Evolutionary conservation across 2,888 invertebrate species (phyloP).

Genomic region (Lamellibrachia satsuma): DNA sequence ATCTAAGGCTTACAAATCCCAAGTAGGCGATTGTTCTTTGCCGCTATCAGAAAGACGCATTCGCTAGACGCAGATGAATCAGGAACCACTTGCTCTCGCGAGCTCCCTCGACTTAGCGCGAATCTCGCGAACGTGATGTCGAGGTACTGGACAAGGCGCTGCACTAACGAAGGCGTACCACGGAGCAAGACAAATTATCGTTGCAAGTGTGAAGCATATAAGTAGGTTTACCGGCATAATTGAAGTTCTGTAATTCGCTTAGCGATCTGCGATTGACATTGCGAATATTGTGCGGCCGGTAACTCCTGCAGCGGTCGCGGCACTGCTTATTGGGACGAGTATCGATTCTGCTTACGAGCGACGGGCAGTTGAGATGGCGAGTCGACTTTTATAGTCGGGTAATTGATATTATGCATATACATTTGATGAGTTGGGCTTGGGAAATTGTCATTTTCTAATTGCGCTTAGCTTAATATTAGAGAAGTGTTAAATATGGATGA

Average conservation of each 20-base stretch:
- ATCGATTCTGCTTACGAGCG: background rate
- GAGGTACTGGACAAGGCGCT: background rate
- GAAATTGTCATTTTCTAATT: background rate
- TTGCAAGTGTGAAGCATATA: background rate
- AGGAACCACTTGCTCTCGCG: background rate
- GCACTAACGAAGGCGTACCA: background rate
- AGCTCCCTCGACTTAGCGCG: background rate
- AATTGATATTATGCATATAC: slow-evolving; percentile 7
- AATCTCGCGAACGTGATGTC: background rate
- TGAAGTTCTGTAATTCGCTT: background rate
- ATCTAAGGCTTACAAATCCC: background rate
- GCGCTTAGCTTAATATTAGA: background rate
- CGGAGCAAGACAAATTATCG: background rate
- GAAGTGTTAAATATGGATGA: too few relatives aligned
- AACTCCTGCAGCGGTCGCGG: background rate
- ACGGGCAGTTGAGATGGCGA: background rate
- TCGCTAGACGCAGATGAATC: background rate
- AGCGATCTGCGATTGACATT: background rate
- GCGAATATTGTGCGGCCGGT: background rate
- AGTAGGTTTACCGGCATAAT: background rate
- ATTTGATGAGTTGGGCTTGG: background rate
- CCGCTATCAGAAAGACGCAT: background rate
- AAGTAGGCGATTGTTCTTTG: background rate
- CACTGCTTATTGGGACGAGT: background rate
- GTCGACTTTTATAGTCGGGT: background rate